Conservation (phyloP, 2,888 invertebrate genomes). For the Oligia fasciuncula region DNA sequence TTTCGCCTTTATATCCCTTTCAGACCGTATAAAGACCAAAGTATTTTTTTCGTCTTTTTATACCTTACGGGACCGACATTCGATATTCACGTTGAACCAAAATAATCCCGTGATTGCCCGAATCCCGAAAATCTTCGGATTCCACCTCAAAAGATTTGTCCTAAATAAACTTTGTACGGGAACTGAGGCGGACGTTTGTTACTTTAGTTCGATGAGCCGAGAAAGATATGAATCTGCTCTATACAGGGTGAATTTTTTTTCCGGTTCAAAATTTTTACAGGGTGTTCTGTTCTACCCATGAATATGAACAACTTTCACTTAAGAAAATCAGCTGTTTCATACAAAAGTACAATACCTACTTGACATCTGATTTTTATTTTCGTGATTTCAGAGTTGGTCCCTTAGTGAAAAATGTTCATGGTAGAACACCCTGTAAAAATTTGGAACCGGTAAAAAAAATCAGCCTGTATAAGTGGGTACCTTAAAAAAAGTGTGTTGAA, state of each 20-base stretch:
- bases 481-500: background rate
- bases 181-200: slow-evolving; percentile 5
- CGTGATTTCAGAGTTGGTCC: too few species aligned
- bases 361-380: too few species aligned
- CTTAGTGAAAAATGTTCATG: too few species aligned
- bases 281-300: too few species aligned
- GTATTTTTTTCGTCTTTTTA: background rate
- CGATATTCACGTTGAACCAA: slow-evolving; percentile 17
- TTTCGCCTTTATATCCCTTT: background rate
- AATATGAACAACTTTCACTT: too few species aligned
- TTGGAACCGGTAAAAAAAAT: too few species aligned
- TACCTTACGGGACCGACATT: background rate
- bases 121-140: slow-evolving; percentile 6
- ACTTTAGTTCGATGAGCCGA: slow-evolving; percentile 13
- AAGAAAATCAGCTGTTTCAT: too few species aligned
- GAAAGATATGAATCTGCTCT: slow-evolving; percentile 4
- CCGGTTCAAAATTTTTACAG: too few species aligned
- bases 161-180: slow-evolving; percentile 37
- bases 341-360: too few species aligned
- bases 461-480: background rate
- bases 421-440: too few species aligned
- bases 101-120: background rate
- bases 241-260: too few species aligned
- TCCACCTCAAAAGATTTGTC: slow-evolving; percentile 15
- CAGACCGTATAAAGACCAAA: background rate